These are phyloP conservation scores for Monodelphis domestica DNA, from an alignment of 2,797 vertebrate species.

Conservation along the genomic window DNA sequence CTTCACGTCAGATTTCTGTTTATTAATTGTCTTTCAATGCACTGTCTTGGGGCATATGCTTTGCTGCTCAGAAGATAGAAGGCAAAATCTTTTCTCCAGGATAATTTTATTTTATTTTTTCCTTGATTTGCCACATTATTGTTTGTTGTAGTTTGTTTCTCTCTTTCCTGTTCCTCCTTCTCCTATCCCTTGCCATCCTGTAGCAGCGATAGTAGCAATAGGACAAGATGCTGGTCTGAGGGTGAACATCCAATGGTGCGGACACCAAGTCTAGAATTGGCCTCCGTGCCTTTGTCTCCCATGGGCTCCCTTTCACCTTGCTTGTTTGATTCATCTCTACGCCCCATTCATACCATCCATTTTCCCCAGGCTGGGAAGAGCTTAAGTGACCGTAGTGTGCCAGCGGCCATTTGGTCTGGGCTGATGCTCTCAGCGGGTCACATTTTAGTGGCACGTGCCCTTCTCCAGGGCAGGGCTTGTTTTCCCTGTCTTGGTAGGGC, in stretches of 20 bases:
- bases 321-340: too few species aligned
- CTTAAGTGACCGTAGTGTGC: not conserved
- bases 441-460: not conserved
- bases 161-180: not conserved
- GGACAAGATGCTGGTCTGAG: too few species aligned
- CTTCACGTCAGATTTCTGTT: not conserved
- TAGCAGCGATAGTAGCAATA: too few species aligned
- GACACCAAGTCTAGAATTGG: not conserved
- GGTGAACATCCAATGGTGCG: too few species aligned
- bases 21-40: conserved; percentile 39
- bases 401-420: rapidly evolving
- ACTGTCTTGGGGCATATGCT: conserved; percentile 23
- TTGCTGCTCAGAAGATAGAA: conserved; percentile 10
- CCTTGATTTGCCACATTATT: not conserved
- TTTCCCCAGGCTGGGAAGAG: not conserved
- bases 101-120: not conserved
- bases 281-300: not conserved
- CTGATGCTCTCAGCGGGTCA: not conserved
- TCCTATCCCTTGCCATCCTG: not conserved
- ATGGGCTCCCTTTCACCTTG: too few species aligned
- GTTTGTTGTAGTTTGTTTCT: not conserved
- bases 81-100: conserved; percentile 27
- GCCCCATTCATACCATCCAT: not conserved
- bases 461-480: not conserved
- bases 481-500: not conserved